Evolutionary conservation across 2,888 invertebrate species (phyloP).

Genomic region (Notocelia uddmanniana): DNA sequence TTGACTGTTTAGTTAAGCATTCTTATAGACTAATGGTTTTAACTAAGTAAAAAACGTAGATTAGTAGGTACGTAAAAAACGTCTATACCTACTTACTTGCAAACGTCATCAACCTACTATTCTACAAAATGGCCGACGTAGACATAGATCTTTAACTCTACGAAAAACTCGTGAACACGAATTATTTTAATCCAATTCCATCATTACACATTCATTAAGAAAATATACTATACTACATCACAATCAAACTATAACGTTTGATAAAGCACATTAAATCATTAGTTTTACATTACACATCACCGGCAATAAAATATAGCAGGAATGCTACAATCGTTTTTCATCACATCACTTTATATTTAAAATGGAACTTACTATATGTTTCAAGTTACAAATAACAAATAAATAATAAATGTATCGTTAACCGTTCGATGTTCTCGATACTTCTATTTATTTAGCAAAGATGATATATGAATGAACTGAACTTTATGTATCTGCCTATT

Average conservation of each 20-base stretch:
- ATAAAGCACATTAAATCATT: background rate
- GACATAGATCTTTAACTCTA: background rate
- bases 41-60: background rate
- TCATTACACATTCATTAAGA: background rate
- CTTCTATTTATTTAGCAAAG: background rate
- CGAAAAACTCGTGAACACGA: background rate
- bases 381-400: background rate
- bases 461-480: background rate
- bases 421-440: background rate
- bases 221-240: background rate
- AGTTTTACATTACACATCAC: constrained; percentile 6
- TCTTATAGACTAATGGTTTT: background rate
- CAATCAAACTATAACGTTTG: background rate
- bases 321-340: background rate
- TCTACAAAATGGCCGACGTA: background rate
- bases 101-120: background rate
- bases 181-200: background rate
- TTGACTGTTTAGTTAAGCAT: background rate
- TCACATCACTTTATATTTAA: background rate
- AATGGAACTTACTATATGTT: background rate
- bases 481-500: constrained; percentile 4
- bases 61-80: background rate
- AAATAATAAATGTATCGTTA: background rate
- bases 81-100: background rate
- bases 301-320: background rate